Evolutionary conservation across 2,888 invertebrate species (phyloP).

Genomic region (Pristionchus mayeri): DNA sequence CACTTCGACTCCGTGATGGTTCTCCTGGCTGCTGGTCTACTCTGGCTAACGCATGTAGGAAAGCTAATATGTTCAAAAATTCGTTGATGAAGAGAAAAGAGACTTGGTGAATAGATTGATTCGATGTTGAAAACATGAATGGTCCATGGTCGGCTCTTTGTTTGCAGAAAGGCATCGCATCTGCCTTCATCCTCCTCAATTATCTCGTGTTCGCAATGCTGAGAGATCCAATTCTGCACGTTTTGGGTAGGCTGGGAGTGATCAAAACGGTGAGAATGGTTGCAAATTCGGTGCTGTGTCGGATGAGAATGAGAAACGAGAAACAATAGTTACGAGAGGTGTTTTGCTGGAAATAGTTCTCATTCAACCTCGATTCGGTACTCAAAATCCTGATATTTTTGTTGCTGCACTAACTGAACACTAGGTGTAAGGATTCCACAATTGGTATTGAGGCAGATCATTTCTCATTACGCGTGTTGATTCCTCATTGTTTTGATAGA

Average conservation of each 20-base stretch:
- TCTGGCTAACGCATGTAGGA: slow-evolving; percentile 80
- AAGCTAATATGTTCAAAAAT: not conserved
- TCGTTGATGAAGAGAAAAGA: too few species aligned
- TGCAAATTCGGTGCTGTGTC: not conserved
- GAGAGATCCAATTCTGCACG: slow-evolving; percentile 68
- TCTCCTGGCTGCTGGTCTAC: slow-evolving; percentile 59
- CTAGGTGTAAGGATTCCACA: too few species aligned
- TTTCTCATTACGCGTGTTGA: too few species aligned
- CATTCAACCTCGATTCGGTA: too few species aligned
- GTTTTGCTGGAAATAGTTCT: too few species aligned
- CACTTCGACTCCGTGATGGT: slow-evolving; percentile 77
- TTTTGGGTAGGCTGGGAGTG: slow-evolving; percentile 59
- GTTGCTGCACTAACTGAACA: too few species aligned
- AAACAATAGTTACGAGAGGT: too few species aligned
- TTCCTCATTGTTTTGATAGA: not conserved
- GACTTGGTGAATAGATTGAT: too few species aligned
- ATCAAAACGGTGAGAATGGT: slow-evolving; percentile 48
- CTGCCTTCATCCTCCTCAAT: slow-evolving; percentile 79
- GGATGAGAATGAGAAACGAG: not conserved
- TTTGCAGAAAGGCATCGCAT: slow-evolving; percentile 55
- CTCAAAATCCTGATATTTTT: not conserved
- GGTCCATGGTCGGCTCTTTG: too few species aligned
- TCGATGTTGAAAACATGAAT: too few species aligned
- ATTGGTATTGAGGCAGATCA: too few species aligned
- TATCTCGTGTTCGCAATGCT: slow-evolving; percentile 81